phyloP scores from a whole-genome alignment of 2,797 vertebrate genomes.

The Urocyon cinereoargenteus region DNA sequence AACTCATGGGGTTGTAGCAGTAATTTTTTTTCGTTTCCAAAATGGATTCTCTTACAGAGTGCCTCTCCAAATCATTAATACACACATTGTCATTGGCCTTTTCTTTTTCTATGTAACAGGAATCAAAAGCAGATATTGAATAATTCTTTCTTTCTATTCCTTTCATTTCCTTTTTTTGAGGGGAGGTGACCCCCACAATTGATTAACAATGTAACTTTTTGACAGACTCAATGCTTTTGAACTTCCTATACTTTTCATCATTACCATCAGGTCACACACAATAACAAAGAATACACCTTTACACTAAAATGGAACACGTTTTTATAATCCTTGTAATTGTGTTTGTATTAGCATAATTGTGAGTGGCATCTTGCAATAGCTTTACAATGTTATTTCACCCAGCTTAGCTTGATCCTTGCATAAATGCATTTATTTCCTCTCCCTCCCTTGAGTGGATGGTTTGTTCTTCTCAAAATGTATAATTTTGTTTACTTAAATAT shows the following conservation, averaged over 20 bases:
- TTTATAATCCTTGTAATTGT: conserved; percentile 84
- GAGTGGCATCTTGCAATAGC: conserved; percentile 75
- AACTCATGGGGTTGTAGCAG: conserved; percentile 65
- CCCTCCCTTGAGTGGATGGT: conserved; percentile 69
- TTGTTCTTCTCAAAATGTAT: conserved; percentile 77
- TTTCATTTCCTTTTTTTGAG: background rate
- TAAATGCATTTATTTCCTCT: conserved; percentile 78
- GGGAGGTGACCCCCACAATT: conserved; percentile 20
- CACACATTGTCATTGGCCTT: conserved; percentile 76
- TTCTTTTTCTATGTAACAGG: conserved; percentile 79
- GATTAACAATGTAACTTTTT: conserved; percentile 40
- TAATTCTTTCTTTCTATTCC: conserved; percentile 61
- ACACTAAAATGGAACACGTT: conserved; percentile 81
- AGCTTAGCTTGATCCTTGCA: conserved; percentile 77
- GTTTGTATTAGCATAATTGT: conserved; percentile 79
- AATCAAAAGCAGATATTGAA: conserved; percentile 72
- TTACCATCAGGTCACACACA: conserved; percentile 66
- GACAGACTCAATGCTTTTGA: conserved; percentile 77
- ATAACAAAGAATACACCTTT: conserved; percentile 79
- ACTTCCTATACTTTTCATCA: conserved; percentile 69
- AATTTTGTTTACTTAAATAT: conserved; percentile 83
- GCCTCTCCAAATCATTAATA: conserved; percentile 82
- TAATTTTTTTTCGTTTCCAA: conserved; percentile 77
- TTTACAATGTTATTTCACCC: conserved; percentile 78
- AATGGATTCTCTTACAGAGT: conserved; percentile 80